phyloP scores from a whole-genome alignment of 23 tunicate genomes.

The Halocynthia roretzi region DNA sequence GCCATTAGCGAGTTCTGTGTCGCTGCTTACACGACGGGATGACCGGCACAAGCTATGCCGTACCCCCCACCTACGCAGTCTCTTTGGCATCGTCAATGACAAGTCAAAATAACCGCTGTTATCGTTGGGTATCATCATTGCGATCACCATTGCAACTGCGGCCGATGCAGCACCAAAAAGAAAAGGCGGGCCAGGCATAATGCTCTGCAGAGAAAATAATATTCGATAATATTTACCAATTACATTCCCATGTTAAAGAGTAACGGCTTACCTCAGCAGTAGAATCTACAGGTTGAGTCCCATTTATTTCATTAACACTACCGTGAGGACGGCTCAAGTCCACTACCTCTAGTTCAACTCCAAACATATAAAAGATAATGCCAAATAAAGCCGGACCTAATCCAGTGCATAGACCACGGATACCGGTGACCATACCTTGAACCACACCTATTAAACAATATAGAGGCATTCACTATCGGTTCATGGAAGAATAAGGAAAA shows the following conservation, averaged over 20 bases:
- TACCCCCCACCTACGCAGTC: constrained; percentile 17
- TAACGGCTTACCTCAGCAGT: neutral
- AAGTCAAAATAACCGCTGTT: neutral
- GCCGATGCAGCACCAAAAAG: constrained; percentile 81
- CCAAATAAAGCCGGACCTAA: constrained; percentile 97
- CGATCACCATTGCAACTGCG: constrained; percentile 70
- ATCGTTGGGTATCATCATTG: constrained; percentile 68
- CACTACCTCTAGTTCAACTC: constrained; percentile 52
- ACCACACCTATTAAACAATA: constrained; percentile 63
- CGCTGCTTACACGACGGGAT: constrained; percentile 6
- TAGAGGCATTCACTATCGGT: neutral
- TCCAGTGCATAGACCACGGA: constrained; percentile 91
- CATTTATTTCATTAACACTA: no score
- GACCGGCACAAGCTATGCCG: constrained; percentile 1
- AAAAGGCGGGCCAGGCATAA: constrained; percentile 96
- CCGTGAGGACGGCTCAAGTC: no score
- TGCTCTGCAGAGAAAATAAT: constrained; percentile 25
- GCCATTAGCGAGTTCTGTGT: constrained; percentile 14
- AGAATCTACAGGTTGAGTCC: neutral
- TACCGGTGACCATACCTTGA: constrained; percentile 97
- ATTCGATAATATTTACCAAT: neutral
- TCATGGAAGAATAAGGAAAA: neutral
- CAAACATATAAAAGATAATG: constrained; percentile 69
- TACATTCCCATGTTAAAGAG: neutral
- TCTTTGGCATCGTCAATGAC: constrained; percentile 30